Evolutionary conservation across 1,140 invertebrate species (phyloP).

Genomic region (Drosophila bocki): DNA sequence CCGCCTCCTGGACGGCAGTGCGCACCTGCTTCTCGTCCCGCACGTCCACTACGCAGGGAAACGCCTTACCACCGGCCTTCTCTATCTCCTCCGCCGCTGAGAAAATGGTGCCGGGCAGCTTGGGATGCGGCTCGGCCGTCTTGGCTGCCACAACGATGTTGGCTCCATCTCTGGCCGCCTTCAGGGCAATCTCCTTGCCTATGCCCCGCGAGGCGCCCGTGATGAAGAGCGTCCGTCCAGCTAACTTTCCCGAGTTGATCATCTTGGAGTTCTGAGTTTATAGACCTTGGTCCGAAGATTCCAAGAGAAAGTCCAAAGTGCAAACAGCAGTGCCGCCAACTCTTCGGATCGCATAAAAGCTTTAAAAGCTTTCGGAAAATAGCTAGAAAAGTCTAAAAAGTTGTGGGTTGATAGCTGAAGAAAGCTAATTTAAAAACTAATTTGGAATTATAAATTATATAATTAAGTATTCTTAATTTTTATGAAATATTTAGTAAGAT

Average conservation of each 20-base stretch:
- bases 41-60: slow-evolving; percentile 98
- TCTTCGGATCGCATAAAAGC: slow-evolving; percentile 1
- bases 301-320: slow-evolving; percentile 76
- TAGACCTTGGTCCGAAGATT: slow-evolving; percentile 41
- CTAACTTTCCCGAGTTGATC: slow-evolving; percentile 91
- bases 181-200: slow-evolving; percentile 98
- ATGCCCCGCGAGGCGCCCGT: slow-evolving; percentile 99
- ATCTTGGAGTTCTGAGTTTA: slow-evolving; percentile 48
- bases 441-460: too few species aligned
- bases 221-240: slow-evolving; percentile 97
- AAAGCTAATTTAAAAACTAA: too few species aligned
- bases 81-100: slow-evolving; percentile 97
- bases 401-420: neutral
- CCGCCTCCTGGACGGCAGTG: slow-evolving; percentile 91
- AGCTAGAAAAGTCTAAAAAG: neutral
- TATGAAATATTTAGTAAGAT: too few species aligned
- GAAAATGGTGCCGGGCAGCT: slow-evolving; percentile 98
- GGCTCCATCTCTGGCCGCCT: slow-evolving; percentile 96
- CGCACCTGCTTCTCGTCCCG: slow-evolving; percentile 93
- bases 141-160: slow-evolving; percentile 98
- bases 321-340: slow-evolving; percentile 24
- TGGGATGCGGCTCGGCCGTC: slow-evolving; percentile 97
- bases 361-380: neutral
- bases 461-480: too few species aligned
- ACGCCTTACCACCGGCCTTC: slow-evolving; percentile 89